phyloP scores from a whole-genome alignment of 2,797 vertebrate genomes.

The Gymnoscopelus braueri region DNA sequence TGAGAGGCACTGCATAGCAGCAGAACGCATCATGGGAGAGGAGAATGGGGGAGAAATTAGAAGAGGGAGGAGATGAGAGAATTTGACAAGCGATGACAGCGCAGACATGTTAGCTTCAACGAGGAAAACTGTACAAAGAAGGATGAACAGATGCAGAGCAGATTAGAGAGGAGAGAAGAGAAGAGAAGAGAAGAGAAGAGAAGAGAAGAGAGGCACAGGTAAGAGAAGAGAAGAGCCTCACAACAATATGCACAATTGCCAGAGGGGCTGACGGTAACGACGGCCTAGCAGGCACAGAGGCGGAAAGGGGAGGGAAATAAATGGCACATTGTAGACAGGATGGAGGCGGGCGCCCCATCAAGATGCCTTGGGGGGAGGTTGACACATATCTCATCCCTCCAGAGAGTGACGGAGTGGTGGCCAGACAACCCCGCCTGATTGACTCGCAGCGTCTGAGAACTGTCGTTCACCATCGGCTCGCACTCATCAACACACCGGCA shows the following conservation, averaged over 20 bases:
- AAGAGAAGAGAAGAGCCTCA: conserved; percentile 5
- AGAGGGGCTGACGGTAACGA: not conserved
- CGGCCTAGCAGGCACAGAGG: not conserved
- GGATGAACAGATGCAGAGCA: not conserved
- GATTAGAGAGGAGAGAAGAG: conserved; percentile 5
- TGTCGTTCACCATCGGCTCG: conserved; percentile 69
- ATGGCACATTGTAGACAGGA: conserved; percentile 31
- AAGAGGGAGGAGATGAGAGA: conserved; percentile 37
- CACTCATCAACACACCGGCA: conserved; percentile 56
- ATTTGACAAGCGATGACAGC: conserved; percentile 37
- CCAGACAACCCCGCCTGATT: conserved; percentile 64
- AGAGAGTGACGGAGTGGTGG: conserved; percentile 47
- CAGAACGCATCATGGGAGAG: conserved; percentile 23
- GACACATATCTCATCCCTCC: conserved; percentile 64
- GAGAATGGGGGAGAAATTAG: conserved; percentile 4
- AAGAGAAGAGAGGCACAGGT: conserved; percentile 16
- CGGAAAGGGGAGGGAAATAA: conserved; percentile 14
- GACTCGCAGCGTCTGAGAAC: conserved; percentile 64
- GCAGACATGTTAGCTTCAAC: not conserved
- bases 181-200: conserved; percentile 14
- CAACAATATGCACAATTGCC: not conserved
- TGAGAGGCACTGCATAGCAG: conserved; percentile 27
- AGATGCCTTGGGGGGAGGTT: conserved; percentile 56
- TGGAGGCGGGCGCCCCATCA: conserved; percentile 36
- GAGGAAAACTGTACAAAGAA: not conserved